These are phyloP conservation scores for Syrmaticus mikado DNA, from an alignment of 2,113 vertebrate species.

Conservation along the genomic window DNA sequence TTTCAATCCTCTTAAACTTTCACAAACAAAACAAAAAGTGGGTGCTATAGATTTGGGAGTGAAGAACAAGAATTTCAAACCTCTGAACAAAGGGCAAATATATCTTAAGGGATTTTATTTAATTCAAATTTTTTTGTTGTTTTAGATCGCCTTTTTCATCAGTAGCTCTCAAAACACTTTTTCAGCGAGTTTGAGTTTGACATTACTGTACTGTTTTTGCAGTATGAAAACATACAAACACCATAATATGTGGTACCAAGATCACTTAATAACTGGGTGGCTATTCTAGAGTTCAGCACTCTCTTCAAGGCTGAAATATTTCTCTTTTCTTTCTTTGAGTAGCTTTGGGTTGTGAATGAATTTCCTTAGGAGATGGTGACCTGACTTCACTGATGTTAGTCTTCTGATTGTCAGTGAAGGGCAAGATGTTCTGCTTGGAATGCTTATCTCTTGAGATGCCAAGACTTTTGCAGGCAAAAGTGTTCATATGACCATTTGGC, in stretches of 20 bases:
- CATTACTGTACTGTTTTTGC: not conserved
- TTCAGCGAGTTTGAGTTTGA: not conserved
- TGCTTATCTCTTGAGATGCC: not conserved
- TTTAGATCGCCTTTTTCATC: not conserved
- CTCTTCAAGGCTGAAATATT: not conserved
- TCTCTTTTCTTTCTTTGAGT: not conserved
- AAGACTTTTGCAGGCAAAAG: not conserved
- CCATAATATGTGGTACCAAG: not conserved
- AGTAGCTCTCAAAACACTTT: not conserved
- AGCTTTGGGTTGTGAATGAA: not conserved
- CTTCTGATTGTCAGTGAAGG: not conserved
- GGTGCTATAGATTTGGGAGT: not conserved
- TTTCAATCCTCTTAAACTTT: not conserved
- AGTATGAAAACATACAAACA: conserved; percentile 23
- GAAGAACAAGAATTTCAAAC: not conserved
- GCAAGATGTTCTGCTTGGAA: not conserved
- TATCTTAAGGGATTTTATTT: not conserved
- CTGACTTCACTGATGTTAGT: not conserved
- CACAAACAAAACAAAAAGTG: not conserved
- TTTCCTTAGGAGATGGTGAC: not conserved
- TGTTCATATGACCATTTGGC: not conserved
- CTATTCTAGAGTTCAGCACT: not conserved
- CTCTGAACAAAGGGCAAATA: not conserved
- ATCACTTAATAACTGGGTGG: not conserved
- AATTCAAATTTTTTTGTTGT: too few relatives aligned